A percentile compares a stretch with the other conserved stretches of the same genome.
phyloP scores from a whole-genome alignment of 2,113 vertebrate genomes.

The Ivindomyrus marchei region DNA sequence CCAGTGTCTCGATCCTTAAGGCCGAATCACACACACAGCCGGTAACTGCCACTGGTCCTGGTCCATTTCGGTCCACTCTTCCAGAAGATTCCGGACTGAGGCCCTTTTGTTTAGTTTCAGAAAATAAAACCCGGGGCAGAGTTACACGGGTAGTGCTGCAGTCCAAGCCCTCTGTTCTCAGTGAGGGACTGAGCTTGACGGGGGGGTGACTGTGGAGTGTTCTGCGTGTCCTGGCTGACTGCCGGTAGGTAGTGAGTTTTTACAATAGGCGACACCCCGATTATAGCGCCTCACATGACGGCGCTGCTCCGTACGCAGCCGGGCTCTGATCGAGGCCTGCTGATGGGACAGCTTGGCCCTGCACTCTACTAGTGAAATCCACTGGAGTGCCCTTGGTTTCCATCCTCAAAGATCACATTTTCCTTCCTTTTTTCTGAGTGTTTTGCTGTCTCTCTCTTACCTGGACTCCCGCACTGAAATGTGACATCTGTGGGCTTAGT shows the following conservation, averaged over 20 bases:
- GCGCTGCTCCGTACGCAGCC: neutral
- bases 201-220: neutral
- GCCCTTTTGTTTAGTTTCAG: constrained; percentile 19
- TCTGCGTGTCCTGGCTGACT: neutral
- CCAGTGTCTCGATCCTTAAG: constrained; percentile 8
- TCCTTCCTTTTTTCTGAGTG: neutral
- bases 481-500: neutral
- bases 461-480: neutral
- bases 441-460: neutral
- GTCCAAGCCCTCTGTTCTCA: constrained; percentile 18
- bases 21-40: constrained; percentile 1
- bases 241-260: neutral
- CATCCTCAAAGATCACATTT: neutral
- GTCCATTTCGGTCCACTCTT: constrained; percentile 8
- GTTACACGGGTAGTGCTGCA: constrained; percentile 13
- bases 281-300: neutral
- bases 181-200: neutral
- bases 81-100: constrained; percentile 21
- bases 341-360: neutral
- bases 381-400: neutral
- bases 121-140: constrained; percentile 19
- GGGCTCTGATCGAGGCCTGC: neutral
- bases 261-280: neutral
- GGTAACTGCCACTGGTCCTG: constrained; percentile 11
- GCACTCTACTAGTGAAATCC: neutral